Evolutionary conservation across 2,888 invertebrate genomes (phyloP).

Genomic region (Ichneumon xanthorius): DNA sequence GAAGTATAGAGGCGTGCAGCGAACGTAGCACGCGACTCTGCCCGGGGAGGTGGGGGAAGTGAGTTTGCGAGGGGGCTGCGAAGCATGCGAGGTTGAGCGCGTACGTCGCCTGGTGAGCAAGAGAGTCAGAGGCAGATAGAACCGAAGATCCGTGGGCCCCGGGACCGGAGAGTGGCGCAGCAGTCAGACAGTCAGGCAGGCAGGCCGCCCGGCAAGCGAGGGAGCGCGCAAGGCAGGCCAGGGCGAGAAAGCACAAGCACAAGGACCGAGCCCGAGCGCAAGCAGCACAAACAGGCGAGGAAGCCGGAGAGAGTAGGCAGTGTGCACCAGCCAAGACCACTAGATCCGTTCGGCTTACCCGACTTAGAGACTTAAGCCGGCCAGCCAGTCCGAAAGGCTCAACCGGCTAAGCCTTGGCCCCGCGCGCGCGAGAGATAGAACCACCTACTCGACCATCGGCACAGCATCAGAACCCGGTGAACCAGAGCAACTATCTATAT

Average conservation of each 20-base stretch:
- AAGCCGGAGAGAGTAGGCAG: conserved; percentile 58
- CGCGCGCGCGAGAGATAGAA: conserved; percentile 29
- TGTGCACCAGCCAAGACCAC: conserved; percentile 82
- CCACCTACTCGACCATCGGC: conserved; percentile 47
- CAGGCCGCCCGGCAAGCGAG: conserved; percentile 78
- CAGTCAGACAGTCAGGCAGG: conserved; percentile 85
- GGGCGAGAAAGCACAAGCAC: conserved; percentile 88
- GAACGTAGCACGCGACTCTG: conserved; percentile 66
- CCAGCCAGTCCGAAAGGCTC: conserved; percentile 83
- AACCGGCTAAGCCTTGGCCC: conserved; percentile 80
- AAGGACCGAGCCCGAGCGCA: conserved; percentile 91
- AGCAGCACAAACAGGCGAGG: conserved; percentile 78
- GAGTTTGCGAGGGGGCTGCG: conserved; percentile 62
- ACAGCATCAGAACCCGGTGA: conserved; percentile 26
- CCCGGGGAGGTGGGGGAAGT: conserved; percentile 58
- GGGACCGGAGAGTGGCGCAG: conserved; percentile 78
- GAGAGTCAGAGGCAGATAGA: conserved; percentile 73
- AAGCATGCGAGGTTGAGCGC: conserved; percentile 62
- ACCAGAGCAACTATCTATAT: conserved; percentile 41
- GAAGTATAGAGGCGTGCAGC: conserved; percentile 48
- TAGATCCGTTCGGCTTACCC: conserved; percentile 83
- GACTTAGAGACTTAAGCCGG: conserved; percentile 84
- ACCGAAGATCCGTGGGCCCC: conserved; percentile 71
- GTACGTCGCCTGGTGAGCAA: conserved; percentile 50
- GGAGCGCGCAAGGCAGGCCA: conserved; percentile 84